Evolutionary conservation across 2,888 invertebrate genomes (phyloP), one percentile per base, ranked within the genome.

Genomic region (Celastrina argiolus): DNA sequence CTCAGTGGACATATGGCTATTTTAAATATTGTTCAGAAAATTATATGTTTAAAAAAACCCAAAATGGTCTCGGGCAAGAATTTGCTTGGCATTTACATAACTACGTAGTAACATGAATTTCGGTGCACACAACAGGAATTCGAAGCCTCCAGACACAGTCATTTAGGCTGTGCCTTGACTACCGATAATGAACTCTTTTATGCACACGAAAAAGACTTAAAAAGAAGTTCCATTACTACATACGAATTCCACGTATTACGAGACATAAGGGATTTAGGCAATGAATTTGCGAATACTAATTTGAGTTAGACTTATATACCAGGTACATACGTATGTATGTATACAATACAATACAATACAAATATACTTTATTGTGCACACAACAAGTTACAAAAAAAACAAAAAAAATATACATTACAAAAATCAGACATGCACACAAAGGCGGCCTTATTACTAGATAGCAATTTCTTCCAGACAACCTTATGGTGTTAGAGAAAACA

Each of bases 101-200:
- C n/a, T n/a, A 28, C 28, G 28, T 28, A 28, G 28, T 28, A 28
- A 51, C 51, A 22, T 51, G 12, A 22, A 51, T 51, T 51, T 51
- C 1, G 12, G 22, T 22, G 51, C 51, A 51, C 51, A 51, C 51
- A 51, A 51, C 22, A 22, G 51, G 51, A 51, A 51, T 51, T 26
- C 51, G 22, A 51, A 51, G 51, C 51, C 51, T 51, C 22, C 51
- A 51, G 51, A 51, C 26, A 51, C 14, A 51, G 22, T 51, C 22
- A 51, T 51, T 51, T 51, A 51, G 51, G 51, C 22, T 26, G 51
- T 51, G 51, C 51, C 22, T 51, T 51, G 51, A 51, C 22, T 51
- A 51, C 51, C 22, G 51, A 51, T 51, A 51, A 51, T 51, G 51
- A 51, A 51, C 51, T 51, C 26, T 51, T 51, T 51, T 51, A 51